Evolutionary conservation across 2,797 vertebrate species (phyloP), one percentile per base, ranked within the genome.

Genomic region (Tokudaia muenninki): DNA sequence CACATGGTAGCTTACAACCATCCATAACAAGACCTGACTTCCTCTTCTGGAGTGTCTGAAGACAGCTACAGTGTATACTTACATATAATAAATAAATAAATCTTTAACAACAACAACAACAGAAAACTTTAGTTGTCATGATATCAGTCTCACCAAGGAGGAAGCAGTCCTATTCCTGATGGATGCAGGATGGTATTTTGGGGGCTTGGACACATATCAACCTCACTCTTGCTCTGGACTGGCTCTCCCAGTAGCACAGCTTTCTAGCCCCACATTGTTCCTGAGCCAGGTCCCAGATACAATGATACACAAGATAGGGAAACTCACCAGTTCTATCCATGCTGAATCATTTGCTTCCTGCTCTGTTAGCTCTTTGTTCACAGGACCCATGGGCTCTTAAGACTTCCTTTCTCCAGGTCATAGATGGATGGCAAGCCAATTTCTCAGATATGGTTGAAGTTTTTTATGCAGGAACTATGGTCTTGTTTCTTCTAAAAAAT

Each of bases 401-500:
- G 93, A 70, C 67, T 6, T 50, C n/a, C 44, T 72, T 67, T 29
- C 65, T 72, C 61, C 6, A 44, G 86, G 26, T 11, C 55, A 0
- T 29, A 95, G 67, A 34, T 82, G 29, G 67, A 34, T 82, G 29
- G 31, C 52, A 8, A 70, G 63, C 70, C 59, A 11, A 0, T 47
- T 95, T 90, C 29, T 80, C 14, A 29, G 34, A 80, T 24, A 84
- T n/a, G 57, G 37, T 13, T 80, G 63, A 41, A 84, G 29, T 31
- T 81, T 70, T 41, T 37, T 9, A 52, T 50, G 41, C 47, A 80
- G 37, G 74, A 37, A 52, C 16, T 0, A 6, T 61, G 31, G 34
- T 91, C 89, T 88, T 87, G 37, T 74, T 82, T 81, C 87, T 63
- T 92, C 65, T 90, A 61, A 34, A 11, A 57, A 81, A 21, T 7